A percentile compares a stretch with the other conserved stretches of the same genome.
These are phyloP conservation scores for Amphilophus citrinellus DNA, from an alignment of 2,113 vertebrate genomes.

Conservation along the genomic window DNA sequence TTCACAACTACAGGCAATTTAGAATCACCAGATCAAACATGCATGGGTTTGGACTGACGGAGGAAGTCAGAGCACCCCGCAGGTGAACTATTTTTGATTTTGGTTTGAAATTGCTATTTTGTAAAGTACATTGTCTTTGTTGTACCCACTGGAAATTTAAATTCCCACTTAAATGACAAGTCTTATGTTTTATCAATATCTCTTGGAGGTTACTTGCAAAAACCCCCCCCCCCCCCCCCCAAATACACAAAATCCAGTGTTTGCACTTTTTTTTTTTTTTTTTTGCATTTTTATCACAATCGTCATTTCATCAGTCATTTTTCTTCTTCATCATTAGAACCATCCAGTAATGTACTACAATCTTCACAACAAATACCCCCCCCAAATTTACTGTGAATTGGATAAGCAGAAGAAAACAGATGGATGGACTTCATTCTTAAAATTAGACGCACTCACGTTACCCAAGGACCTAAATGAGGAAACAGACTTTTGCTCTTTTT, in stretches of 20 bases:
- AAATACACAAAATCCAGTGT: too few species aligned
- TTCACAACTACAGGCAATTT: not conserved
- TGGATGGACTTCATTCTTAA: not conserved
- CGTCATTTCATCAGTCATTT: not conserved
- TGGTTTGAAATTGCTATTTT: rapidly evolving
- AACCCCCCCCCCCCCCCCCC: not conserved
- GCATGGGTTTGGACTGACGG: not conserved
- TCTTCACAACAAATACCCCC: too few species aligned
- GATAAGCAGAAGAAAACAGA: too few species aligned
- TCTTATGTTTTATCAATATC: not conserved
- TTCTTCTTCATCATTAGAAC: not conserved
- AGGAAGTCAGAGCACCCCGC: not conserved
- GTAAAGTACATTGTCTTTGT: not conserved
- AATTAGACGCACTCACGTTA: too few species aligned
- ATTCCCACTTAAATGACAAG: not conserved
- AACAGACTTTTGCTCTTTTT: not conserved
- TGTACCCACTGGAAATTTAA: too few species aligned
- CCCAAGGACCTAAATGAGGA: not conserved
- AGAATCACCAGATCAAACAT: not conserved
- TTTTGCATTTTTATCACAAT: not conserved
- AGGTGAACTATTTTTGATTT: not conserved
- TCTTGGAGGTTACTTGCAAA: not conserved
- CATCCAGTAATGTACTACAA: rapidly evolving
- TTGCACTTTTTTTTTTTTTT: not conserved
- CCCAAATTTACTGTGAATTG: too few species aligned